Conservation (phyloP, 2,797 vertebrate species). For the Lutjanus campechanus region DNA sequence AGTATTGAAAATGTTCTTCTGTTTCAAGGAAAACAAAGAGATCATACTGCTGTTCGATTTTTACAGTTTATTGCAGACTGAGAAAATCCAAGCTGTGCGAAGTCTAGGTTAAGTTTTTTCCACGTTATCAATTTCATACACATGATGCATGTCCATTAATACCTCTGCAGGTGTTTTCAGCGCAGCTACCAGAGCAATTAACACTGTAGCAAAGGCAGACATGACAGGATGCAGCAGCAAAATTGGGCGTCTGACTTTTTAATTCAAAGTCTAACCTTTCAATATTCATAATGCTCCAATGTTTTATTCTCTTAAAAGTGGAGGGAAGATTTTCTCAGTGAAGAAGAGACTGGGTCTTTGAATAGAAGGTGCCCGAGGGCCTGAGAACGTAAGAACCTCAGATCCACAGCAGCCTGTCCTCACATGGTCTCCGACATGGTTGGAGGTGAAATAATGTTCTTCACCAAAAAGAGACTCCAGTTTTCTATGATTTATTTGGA, state of each 20-base stretch:
- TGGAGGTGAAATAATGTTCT: slow-evolving; percentile 27
- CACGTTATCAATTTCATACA: not conserved
- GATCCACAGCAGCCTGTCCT: slow-evolving; percentile 51
- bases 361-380: slow-evolving; percentile 69
- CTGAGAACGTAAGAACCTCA: slow-evolving; percentile 44
- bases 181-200: not conserved
- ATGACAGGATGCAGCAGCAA: slow-evolving; percentile 17
- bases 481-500: slow-evolving; percentile 2
- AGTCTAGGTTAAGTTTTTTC: not conserved
- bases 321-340: slow-evolving; percentile 55
- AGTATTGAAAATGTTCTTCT: not conserved
- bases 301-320: slow-evolving; percentile 83
- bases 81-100: not conserved
- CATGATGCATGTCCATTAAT: not conserved
- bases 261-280: slow-evolving; percentile 65
- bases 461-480: not conserved
- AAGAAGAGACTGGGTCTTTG: slow-evolving; percentile 61
- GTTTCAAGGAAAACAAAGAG: not conserved
- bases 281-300: slow-evolving; percentile 77
- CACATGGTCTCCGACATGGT: slow-evolving; percentile 50
- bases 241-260: slow-evolving; percentile 47
- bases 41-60: not conserved
- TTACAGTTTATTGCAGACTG: not conserved
- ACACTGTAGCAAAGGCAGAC: slow-evolving; percentile 19
- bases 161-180: not conserved